Conservation (phyloP, 2,888 invertebrate species). For the Andricus quercusramuli region DNA sequence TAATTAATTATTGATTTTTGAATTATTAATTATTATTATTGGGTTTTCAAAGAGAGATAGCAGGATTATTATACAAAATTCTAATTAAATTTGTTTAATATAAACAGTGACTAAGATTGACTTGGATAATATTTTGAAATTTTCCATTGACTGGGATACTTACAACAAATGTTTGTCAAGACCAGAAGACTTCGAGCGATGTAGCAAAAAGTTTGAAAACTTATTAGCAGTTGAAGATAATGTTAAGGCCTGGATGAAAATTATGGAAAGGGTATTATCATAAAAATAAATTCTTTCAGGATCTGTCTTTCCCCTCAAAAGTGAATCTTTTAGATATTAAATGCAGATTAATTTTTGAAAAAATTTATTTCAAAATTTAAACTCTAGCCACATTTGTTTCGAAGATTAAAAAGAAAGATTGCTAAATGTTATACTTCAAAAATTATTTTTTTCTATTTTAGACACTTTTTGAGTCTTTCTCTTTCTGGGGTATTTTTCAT, state of each 20-base stretch:
- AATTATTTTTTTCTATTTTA: no score
- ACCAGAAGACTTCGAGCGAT: conserved; percentile 82
- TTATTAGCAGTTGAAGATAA: conserved; percentile 81
- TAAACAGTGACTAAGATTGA: conserved; percentile 84
- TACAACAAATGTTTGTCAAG: conserved; percentile 82
- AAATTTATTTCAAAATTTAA: no score
- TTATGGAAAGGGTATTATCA: conserved; percentile 84
- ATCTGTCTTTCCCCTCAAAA: no score
- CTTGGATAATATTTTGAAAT: conserved; percentile 83
- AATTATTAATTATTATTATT: conserved; percentile 11
- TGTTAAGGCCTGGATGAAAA: conserved; percentile 85
- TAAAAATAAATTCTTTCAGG: conserved; percentile 46
- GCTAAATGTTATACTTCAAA: no score
- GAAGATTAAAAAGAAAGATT: no score
- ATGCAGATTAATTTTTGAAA: no score
- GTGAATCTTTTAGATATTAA: no score
- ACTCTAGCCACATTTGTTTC: no score
- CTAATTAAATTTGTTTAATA: conserved; percentile 5
- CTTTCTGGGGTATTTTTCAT: no score
- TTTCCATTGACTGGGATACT: conserved; percentile 81
- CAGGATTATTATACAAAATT: not conserved
- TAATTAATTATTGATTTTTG: not conserved
- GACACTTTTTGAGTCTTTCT: no score
- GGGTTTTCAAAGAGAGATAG: not conserved
- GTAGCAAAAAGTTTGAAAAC: conserved; percentile 53